Percentiles rank a stretch among this genome's conserved stretches.
Evolutionary conservation across 2,888 invertebrate genomes (phyloP).

Genomic region (Anodontia alba): DNA sequence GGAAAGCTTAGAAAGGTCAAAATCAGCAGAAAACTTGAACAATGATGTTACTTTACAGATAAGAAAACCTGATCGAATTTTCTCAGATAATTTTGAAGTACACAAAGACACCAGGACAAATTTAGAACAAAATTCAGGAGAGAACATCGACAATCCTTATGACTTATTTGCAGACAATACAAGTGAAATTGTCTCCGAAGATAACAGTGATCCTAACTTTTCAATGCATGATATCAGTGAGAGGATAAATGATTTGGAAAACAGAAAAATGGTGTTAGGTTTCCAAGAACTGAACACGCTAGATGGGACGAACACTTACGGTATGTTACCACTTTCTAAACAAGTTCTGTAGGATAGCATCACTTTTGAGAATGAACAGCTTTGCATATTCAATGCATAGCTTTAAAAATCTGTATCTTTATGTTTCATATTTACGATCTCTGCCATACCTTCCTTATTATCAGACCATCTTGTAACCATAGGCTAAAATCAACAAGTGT

Average conservation of each 20-base stretch:
- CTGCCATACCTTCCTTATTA: too few species aligned
- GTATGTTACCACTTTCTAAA: too few species aligned
- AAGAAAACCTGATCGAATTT: not conserved
- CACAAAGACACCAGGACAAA: not conserved
- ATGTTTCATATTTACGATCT: too few species aligned
- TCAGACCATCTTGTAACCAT: too few species aligned
- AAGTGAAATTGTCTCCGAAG: not conserved
- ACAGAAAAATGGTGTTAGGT: conserved; percentile 46
- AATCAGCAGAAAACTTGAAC: not conserved
- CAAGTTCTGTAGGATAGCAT: too few species aligned
- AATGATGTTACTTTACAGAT: conserved; percentile 17
- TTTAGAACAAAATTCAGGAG: not conserved
- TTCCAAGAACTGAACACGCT: conserved; percentile 42
- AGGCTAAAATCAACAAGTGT: too few species aligned
- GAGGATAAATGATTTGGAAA: conserved; percentile 39
- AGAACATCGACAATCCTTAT: not conserved
- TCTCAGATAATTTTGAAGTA: not conserved
- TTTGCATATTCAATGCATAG: too few species aligned
- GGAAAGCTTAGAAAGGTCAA: not conserved
- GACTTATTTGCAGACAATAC: not conserved
- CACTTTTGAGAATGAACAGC: too few species aligned
- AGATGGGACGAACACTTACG: not conserved
- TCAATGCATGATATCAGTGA: conserved; percentile 29
- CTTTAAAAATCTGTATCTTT: too few species aligned
- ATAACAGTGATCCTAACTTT: not conserved